Evolutionary conservation across 2,888 invertebrate species (phyloP).

Genomic region (Sympetrum striolatum): DNA sequence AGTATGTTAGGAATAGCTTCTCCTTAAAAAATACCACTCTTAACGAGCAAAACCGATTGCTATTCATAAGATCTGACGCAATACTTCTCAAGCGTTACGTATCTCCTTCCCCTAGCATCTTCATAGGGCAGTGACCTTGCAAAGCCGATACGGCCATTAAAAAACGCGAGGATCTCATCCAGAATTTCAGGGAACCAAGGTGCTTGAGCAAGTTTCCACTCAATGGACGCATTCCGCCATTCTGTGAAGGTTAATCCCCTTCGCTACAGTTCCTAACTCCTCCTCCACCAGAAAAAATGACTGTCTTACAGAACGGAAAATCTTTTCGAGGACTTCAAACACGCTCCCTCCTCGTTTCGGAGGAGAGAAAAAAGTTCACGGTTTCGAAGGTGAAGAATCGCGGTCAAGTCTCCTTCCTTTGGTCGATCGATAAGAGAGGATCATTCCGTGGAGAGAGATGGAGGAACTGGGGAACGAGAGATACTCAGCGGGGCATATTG

Average conservation of each 20-base stretch:
- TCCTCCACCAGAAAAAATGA: background rate
- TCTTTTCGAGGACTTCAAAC: background rate
- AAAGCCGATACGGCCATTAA: background rate
- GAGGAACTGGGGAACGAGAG: background rate
- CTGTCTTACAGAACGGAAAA: background rate
- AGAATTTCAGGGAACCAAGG: background rate
- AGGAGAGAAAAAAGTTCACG: background rate
- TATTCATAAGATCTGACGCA: too few species aligned
- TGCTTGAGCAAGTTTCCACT: background rate
- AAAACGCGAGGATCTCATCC: background rate
- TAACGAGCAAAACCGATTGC: too few species aligned
- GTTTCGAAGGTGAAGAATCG: constrained; percentile 29
- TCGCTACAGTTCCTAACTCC: too few species aligned
- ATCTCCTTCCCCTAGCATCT: background rate
- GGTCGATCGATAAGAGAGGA: constrained; percentile 16
- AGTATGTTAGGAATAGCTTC: too few species aligned
- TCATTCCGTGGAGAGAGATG: background rate
- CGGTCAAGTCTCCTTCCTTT: background rate
- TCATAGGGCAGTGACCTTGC: background rate
- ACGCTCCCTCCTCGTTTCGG: background rate
- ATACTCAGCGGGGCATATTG: too few species aligned
- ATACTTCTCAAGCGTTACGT: too few species aligned
- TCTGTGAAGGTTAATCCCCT: background rate
- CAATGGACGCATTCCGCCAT: background rate
- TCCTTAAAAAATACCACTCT: too few species aligned